These are phyloP conservation scores for Azemiops feae DNA, from an alignment of 2,113 vertebrate species.

Conservation along the genomic window DNA sequence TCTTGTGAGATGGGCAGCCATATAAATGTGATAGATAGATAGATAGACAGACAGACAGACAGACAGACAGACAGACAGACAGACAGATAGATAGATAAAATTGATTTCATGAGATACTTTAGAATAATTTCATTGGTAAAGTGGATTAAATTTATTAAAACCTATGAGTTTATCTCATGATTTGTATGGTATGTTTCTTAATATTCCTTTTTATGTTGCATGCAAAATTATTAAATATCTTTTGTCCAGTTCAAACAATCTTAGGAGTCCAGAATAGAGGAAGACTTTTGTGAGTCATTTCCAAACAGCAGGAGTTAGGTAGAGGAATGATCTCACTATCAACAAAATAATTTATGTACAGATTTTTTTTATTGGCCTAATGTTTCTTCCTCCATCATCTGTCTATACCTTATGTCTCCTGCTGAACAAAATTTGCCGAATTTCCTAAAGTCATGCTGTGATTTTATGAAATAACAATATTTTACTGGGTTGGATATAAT, in stretches of 20 bases:
- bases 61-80: too few species aligned
- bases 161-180: background rate
- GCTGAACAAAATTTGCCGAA: background rate
- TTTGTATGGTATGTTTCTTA: background rate
- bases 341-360: background rate
- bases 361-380: background rate
- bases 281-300: background rate
- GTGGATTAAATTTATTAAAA: background rate
- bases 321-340: background rate
- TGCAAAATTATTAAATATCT: background rate
- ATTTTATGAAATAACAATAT: slow-evolving; percentile 9
- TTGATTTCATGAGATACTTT: background rate
- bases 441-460: slow-evolving; percentile 12
- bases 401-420: slow-evolving; percentile 5
- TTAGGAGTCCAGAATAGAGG: background rate
- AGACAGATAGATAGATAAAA: too few species aligned
- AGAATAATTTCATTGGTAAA: background rate
- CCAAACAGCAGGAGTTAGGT: background rate
- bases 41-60: too few species aligned
- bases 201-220: background rate
- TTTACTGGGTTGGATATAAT: slow-evolving; percentile 33
- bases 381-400: background rate
- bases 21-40: too few species aligned
- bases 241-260: background rate
- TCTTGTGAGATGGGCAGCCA: too few species aligned